Evolutionary conservation across 2,888 invertebrate genomes (phyloP).

Genomic region (Eristalinus sepulchralis): DNA sequence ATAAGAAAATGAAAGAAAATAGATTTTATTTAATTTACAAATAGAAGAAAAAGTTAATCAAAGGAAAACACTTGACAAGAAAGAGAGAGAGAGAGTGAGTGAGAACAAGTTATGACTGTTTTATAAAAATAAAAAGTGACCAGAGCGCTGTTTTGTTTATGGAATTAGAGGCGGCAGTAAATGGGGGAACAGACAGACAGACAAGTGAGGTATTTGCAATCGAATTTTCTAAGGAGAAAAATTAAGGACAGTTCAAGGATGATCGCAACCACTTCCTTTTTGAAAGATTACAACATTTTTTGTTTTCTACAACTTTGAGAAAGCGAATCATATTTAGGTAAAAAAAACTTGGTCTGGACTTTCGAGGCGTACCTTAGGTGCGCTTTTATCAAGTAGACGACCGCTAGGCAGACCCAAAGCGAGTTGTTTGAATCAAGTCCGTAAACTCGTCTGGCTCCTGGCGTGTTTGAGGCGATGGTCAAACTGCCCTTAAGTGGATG

Average conservation of each 20-base stretch:
- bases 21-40: slow-evolving; percentile 7
- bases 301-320: no score
- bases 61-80: neutral
- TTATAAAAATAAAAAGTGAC: neutral
- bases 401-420: no score
- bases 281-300: no score
- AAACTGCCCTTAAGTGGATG: no score
- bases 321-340: no score
- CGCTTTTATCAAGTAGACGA: no score
- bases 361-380: no score
- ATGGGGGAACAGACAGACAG: neutral
- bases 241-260: neutral
- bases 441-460: no score
- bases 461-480: no score
- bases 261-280: no score
- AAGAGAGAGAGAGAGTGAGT: neutral
- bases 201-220: neutral
- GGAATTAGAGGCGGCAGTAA: neutral
- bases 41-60: neutral
- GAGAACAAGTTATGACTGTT: neutral
- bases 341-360: no score
- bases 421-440: no score
- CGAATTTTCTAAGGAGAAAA: neutral
- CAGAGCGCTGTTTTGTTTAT: neutral
- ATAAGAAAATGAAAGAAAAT: slow-evolving; percentile 35